These are phyloP conservation scores for Promerops cafer DNA, from an alignment of 2,113 vertebrate genomes.

Conservation along the genomic window DNA sequence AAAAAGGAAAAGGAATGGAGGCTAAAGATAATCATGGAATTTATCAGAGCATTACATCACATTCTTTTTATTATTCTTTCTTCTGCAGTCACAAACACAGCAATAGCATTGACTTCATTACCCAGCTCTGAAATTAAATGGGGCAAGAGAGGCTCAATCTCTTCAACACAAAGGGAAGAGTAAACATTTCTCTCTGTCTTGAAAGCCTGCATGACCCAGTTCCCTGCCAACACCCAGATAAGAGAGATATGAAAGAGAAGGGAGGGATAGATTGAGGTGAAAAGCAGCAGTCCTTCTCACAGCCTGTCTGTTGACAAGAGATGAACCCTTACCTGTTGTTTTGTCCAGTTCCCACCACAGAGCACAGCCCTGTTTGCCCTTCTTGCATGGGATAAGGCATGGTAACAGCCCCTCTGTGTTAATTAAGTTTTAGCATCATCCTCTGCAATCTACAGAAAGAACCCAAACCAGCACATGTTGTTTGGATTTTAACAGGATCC, in stretches of 20 bases:
- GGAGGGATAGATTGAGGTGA: background rate
- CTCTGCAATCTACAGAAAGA: background rate
- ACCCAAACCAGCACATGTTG: background rate
- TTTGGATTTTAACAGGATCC: background rate
- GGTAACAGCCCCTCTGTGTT: background rate
- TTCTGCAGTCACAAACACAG: background rate
- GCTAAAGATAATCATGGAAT: background rate
- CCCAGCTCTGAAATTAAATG: conserved; percentile 32
- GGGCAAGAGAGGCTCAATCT: background rate
- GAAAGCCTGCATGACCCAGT: background rate
- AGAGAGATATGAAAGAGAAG: background rate
- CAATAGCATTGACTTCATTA: background rate
- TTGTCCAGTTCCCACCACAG: background rate
- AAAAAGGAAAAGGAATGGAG: conserved; percentile 2
- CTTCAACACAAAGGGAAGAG: background rate
- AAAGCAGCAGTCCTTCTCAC: background rate
- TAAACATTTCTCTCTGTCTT: background rate
- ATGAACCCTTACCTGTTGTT: background rate
- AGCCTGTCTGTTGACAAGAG: background rate
- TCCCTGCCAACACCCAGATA: conserved; percentile 1
- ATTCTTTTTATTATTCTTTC: background rate
- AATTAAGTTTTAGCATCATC: background rate
- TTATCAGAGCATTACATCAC: conserved; percentile 42
- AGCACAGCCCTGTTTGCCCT: background rate
- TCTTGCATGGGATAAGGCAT: too few relatives aligned